These are phyloP conservation scores for Otus scops DNA, from an alignment of 2,797 vertebrate species.

Conservation along the genomic window DNA sequence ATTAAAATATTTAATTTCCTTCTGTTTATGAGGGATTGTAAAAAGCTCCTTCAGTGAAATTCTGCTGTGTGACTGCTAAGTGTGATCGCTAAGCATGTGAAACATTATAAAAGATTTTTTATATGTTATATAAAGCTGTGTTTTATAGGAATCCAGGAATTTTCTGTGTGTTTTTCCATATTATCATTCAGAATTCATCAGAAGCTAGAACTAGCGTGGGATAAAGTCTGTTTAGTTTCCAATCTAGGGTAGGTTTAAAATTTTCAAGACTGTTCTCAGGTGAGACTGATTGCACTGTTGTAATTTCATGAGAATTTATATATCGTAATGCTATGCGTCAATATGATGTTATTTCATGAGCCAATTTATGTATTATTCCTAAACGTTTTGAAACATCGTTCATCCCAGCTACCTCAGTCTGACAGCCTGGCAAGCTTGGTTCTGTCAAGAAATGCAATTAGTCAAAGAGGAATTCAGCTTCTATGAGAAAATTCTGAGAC, in stretches of 20 bases:
- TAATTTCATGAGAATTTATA: not conserved
- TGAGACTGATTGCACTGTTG: not conserved
- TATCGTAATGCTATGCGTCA: not conserved
- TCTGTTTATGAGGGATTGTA: not conserved
- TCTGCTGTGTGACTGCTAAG: not conserved
- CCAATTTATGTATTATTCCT: not conserved
- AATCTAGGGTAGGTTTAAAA: not conserved
- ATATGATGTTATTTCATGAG: not conserved
- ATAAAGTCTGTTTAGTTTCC: not conserved
- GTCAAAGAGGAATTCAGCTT: not conserved
- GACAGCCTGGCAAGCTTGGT: not conserved
- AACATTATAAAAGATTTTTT: not conserved
- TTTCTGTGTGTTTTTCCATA: not conserved
- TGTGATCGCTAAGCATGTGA: not conserved
- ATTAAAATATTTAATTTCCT: constrained; percentile 31
- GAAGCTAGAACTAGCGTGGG: not conserved
- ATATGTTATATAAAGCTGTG: not conserved
- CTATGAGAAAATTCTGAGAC: not conserved
- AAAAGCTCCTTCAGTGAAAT: not conserved
- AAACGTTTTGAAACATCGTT: not conserved
- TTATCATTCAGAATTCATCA: not conserved
- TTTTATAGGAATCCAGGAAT: not conserved
- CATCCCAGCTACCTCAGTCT: not conserved
- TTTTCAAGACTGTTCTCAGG: not conserved
- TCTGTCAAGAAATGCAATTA: not conserved